Evolutionary conservation across 2,113 vertebrate genomes (phyloP).

Genomic region (Struthio camelus): DNA sequence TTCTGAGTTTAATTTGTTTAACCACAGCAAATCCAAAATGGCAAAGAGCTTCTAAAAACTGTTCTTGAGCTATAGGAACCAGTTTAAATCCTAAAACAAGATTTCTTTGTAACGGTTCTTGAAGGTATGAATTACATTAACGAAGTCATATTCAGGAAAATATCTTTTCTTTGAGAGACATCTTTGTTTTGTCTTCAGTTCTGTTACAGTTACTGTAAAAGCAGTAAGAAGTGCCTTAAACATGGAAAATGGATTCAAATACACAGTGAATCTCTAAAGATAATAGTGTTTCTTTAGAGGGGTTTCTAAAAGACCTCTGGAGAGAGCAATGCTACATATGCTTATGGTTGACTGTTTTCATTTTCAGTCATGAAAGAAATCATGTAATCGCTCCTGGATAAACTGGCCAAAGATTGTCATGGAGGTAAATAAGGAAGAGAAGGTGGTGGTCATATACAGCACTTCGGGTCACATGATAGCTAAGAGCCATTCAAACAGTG

Average conservation of each 20-base stretch:
- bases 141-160: not conserved
- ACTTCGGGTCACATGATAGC: fast-evolving
- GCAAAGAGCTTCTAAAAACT: not conserved
- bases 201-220: not conserved
- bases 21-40: not conserved
- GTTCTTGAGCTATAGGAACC: not conserved
- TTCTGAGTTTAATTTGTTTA: conserved; percentile 6
- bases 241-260: not conserved
- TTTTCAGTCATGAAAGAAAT: not conserved
- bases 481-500: not conserved
- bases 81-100: not conserved
- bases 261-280: not conserved
- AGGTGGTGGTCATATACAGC: not conserved
- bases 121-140: not conserved
- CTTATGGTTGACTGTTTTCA: not conserved
- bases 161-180: not conserved
- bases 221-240: not conserved
- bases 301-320: not conserved
- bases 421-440: not conserved
- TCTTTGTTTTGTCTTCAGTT: not conserved
- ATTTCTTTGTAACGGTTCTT: not conserved
- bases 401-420: not conserved
- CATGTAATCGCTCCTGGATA: not conserved
- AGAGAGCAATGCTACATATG: not conserved
- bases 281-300: not conserved